Evolutionary conservation across 2,113 vertebrate species (phyloP).

Genomic region (Dicerorhinus sumatrensis): DNA sequence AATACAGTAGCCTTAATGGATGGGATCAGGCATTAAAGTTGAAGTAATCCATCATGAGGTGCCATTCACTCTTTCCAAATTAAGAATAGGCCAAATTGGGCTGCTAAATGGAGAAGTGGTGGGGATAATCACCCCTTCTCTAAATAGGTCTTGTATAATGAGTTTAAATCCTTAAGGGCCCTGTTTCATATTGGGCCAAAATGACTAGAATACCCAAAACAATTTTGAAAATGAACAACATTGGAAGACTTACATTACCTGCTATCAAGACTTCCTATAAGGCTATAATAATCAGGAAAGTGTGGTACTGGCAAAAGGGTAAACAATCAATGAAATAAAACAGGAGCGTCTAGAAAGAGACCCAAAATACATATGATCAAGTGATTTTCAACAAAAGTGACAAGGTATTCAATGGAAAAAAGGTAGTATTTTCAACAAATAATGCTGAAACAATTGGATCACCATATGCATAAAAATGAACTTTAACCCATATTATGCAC

Average conservation of each 20-base stretch:
- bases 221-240: neutral
- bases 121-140: neutral
- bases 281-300: no score
- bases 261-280: neutral
- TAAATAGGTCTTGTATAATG: no score
- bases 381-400: conserved; percentile 29
- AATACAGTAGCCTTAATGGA: neutral
- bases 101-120: neutral
- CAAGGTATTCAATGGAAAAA: neutral
- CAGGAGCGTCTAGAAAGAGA: neutral
- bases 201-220: no score
- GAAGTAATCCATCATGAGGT: conserved; percentile 16
- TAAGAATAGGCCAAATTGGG: neutral
- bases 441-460: neutral
- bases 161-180: no score
- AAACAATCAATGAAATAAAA: conserved; percentile 14
- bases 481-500: neutral
- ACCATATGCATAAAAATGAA: neutral
- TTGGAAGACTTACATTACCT: neutral
- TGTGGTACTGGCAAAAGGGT: neutral
- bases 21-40: neutral
- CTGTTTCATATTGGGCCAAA: no score
- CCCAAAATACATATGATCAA: neutral
- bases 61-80: neutral
- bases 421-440: neutral